phyloP scores from a whole-genome alignment of 2,113 vertebrate species.

The Sander vitreus region DNA sequence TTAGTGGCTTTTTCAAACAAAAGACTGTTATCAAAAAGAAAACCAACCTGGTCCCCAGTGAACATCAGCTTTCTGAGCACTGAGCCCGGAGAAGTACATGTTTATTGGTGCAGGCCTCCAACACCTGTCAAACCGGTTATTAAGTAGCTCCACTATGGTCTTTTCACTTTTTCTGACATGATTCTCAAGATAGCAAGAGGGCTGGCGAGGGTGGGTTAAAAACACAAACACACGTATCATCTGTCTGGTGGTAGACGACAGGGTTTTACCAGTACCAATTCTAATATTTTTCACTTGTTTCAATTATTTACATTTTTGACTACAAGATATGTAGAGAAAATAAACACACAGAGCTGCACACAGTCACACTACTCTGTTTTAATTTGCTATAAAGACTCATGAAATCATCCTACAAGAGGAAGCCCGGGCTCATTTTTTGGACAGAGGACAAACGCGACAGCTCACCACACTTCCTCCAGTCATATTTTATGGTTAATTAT shows the following conservation, averaged over 20 bases:
- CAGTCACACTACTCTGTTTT: constrained; percentile 28
- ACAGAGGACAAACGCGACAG: constrained; percentile 60
- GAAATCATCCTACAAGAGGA: constrained; percentile 55
- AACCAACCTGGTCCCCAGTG: constrained; percentile 25
- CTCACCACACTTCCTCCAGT: constrained; percentile 61
- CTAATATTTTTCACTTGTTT: neutral
- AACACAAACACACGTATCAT: constrained; percentile 5
- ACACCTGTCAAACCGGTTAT: constrained; percentile 16
- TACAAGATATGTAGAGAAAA: constrained; percentile 1
- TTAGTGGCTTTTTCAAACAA: constrained; percentile 25
- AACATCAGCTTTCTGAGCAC: constrained; percentile 20
- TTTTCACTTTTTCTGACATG: constrained; percentile 19
- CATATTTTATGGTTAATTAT: constrained; percentile 78
- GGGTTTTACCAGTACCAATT: neutral
- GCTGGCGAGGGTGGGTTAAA: neutral
- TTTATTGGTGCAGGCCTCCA: constrained; percentile 44
- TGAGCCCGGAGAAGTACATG: constrained; percentile 28
- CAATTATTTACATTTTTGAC: neutral
- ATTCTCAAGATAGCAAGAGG: constrained; percentile 6
- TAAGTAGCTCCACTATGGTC: constrained; percentile 21
- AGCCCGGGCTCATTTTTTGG: constrained; percentile 55
- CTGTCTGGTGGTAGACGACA: neutral
- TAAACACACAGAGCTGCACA: constrained; percentile 25
- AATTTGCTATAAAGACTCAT: constrained; percentile 51
- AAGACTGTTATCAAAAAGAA: constrained; percentile 40